Base-by-base conservation (phyloP, 1,140 invertebrate species). In the Scaptomyza hsui region DNA sequence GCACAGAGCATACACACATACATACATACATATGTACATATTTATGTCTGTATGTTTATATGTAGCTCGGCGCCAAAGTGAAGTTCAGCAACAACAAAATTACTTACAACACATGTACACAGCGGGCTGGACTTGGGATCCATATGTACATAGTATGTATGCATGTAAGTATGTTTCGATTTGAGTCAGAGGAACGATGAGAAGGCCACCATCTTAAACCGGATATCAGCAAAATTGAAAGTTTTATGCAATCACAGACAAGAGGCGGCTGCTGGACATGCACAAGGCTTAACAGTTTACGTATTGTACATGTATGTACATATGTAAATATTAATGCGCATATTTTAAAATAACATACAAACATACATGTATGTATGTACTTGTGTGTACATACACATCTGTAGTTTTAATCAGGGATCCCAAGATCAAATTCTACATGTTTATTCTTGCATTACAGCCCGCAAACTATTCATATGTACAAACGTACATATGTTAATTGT, bases 161-260 rank as follows among this genome's bases (percentile, higher is more conserved):
- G 2, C 15, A 44, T 10, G 5, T 29, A 44, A n/a, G 1, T 16
- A 42, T 48, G 3, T 37, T 19, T n/a, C 6, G 13, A 26, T 24
- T 44, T 49, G 19, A 51, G 13, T 12, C 56, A 35, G n/a, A 42
- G 45, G 32, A 67, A 44, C 39, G 51, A 29, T 35, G 53, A 59
- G 60, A 77, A 73, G 77, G 68, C 37, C 41, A 63, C 35, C 55
- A 47, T 35, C 19, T 44, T 63, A 78, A 88, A 88, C 82, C 82
- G 82, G 82, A 81, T 81, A 86, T 72, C 71, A 88, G 61, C 42
- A 86, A 88, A 88, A 88, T 72, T 75, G 82, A 86, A 86, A 86
- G 82, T 86, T 88, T 78, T 75, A 78, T 70, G 69, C 68, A 79
- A 52, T 64, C 15, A 29, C 13, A 56, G 29, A 16, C 57, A 32